A percentile compares a stretch with the other conserved stretches of the same genome.
Conservation (phyloP, 1,140 invertebrate genomes). For the Dendrolimus punctatus region DNA sequence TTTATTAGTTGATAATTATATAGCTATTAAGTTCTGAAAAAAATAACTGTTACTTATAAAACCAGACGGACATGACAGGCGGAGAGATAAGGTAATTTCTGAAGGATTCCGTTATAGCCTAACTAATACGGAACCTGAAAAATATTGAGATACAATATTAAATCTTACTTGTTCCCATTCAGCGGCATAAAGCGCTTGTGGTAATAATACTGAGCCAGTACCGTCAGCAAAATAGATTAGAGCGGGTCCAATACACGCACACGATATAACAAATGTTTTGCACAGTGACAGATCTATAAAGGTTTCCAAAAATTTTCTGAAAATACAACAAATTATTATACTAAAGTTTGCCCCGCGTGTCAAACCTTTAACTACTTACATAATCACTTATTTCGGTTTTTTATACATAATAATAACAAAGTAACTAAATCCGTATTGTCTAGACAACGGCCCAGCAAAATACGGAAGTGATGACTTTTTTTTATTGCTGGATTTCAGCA, state of each 20-base stretch:
- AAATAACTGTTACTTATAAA: too few species aligned
- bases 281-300: constrained; percentile 67
- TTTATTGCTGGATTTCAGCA: too few species aligned
- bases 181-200: constrained; percentile 32
- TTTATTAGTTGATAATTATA: too few species aligned
- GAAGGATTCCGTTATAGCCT: too few species aligned
- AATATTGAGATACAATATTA: constrained; percentile 2
- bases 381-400: too few species aligned
- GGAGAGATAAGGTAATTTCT: too few species aligned
- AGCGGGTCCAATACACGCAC: constrained; percentile 68
- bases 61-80: too few species aligned
- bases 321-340: constrained; percentile 8
- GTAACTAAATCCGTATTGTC: too few species aligned
- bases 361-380: neutral
- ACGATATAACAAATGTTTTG: constrained; percentile 67
- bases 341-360: neutral
- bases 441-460: too few species aligned
- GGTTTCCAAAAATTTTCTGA: constrained; percentile 40
- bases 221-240: constrained; percentile 65
- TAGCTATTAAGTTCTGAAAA: too few species aligned
- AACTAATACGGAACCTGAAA: neutral
- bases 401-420: too few species aligned
- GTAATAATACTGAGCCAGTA: constrained; percentile 57
- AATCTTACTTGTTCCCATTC: constrained; percentile 35
- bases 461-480: too few species aligned